Evolutionary conservation across 2,113 vertebrate species (phyloP).

Genomic region (Typhlomys cinereus): DNA sequence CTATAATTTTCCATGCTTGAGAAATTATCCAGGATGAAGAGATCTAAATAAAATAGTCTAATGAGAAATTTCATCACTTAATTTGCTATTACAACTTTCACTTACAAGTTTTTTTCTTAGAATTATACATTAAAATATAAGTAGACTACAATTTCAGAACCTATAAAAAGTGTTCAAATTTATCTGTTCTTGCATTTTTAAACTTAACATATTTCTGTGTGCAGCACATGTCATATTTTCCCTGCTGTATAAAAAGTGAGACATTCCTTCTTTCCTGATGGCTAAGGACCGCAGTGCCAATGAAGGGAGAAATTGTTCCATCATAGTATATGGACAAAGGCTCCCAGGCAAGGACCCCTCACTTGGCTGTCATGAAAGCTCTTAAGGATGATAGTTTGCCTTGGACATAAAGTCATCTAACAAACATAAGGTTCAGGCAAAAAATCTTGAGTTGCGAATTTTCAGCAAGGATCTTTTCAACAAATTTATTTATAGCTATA

Average conservation of each 20-base stretch:
- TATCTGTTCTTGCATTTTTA: background rate
- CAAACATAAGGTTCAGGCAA: no score
- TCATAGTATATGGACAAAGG: no score
- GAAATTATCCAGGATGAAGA: background rate
- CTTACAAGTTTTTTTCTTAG: constrained; percentile 29
- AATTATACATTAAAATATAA: background rate
- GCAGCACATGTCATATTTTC: background rate
- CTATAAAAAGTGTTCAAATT: background rate
- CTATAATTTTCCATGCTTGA: background rate
- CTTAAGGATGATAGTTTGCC: no score
- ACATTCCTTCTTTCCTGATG: no score
- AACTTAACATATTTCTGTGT: background rate
- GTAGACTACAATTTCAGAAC: background rate
- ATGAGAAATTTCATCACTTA: background rate
- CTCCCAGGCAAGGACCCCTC: no score
- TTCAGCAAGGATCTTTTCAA: background rate
- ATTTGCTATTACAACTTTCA: background rate
- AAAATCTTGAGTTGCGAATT: no score
- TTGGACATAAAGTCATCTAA: no score
- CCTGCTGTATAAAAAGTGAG: background rate
- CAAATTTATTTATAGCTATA: background rate
- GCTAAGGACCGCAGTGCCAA: no score
- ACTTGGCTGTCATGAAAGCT: no score
- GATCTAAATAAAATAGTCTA: background rate
- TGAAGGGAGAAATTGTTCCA: no score